Percentiles rank a stretch among this genome's conserved stretches.
Evolutionary conservation across 2,888 invertebrate genomes (phyloP).

Genomic region (Lochmaea crataegi): DNA sequence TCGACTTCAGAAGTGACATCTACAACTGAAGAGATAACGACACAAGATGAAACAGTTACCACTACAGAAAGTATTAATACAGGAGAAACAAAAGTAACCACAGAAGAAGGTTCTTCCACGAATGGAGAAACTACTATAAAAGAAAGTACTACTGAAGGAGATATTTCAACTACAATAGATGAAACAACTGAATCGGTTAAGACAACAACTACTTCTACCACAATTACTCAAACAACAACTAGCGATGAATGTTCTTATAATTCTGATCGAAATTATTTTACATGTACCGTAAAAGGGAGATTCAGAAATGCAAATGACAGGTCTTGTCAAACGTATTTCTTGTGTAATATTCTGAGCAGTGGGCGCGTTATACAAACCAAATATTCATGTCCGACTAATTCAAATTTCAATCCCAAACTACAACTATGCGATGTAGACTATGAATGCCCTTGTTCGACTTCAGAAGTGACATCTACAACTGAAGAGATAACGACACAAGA

Average conservation of each 20-base stretch:
- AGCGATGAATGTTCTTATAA: constrained; percentile 6
- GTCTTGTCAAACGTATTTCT: constrained; percentile 49
- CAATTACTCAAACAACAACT: neutral
- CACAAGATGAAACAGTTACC: neutral
- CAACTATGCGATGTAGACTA: constrained; percentile 57
- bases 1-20: constrained; percentile 4
- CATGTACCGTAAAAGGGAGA: constrained; percentile 61
- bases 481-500: neutral
- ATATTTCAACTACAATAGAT: neutral
- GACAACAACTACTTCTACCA: neutral
- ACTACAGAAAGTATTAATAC: constrained; percentile 7
- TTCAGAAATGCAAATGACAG: constrained; percentile 63
- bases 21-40: neutral
- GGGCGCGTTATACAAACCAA: constrained; percentile 57
- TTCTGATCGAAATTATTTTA: constrained; percentile 34
- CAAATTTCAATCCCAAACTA: constrained; percentile 46
- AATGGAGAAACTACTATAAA: neutral
- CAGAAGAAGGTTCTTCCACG: neutral
- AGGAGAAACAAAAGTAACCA: neutral
- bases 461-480: constrained; percentile 16
- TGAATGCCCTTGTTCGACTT: constrained; percentile 56
- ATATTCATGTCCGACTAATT: constrained; percentile 47
- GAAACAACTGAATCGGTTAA: neutral
- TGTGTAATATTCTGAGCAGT: constrained; percentile 47
- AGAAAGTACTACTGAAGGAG: neutral